Conservation (phyloP, 2,888 invertebrate species). For the Lasioglossum oenotherae region DNA sequence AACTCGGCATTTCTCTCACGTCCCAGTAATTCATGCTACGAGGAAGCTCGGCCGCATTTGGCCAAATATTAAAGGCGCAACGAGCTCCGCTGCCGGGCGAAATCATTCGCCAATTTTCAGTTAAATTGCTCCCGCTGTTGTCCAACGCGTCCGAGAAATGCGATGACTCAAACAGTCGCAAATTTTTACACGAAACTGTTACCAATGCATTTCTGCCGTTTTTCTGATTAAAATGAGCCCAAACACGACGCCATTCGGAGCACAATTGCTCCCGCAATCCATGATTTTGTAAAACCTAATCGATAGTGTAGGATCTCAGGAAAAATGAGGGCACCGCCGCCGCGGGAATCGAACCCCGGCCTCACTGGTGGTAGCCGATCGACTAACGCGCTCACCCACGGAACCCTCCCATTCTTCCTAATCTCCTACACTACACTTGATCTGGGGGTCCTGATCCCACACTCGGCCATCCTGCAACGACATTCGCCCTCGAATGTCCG, state of each 20-base stretch:
- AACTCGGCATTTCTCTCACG: conserved; percentile 16
- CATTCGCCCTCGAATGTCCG: no score
- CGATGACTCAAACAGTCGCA: not conserved
- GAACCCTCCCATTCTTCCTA: no score
- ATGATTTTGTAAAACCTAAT: not conserved
- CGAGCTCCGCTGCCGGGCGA: not conserved
- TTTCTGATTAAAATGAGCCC: not conserved
- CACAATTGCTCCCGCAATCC: not conserved
- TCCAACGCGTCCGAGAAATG: not conserved
- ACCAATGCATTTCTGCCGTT: not conserved
- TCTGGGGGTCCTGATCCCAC: no score
- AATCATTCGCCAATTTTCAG: not conserved
- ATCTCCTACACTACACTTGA: no score
- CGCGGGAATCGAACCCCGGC: no score
- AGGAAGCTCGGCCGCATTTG: not conserved
- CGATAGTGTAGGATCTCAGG: no score
- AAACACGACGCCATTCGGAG: not conserved
- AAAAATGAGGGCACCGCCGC: no score
- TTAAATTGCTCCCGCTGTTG: not conserved
- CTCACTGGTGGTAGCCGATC: no score
- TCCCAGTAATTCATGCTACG: not conserved
- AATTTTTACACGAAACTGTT: not conserved
- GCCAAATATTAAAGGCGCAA: not conserved
- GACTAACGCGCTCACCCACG: no score
- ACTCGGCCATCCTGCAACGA: no score